Conservation (phyloP, 2,113 vertebrate genomes). For the Arothron firmamentum region DNA sequence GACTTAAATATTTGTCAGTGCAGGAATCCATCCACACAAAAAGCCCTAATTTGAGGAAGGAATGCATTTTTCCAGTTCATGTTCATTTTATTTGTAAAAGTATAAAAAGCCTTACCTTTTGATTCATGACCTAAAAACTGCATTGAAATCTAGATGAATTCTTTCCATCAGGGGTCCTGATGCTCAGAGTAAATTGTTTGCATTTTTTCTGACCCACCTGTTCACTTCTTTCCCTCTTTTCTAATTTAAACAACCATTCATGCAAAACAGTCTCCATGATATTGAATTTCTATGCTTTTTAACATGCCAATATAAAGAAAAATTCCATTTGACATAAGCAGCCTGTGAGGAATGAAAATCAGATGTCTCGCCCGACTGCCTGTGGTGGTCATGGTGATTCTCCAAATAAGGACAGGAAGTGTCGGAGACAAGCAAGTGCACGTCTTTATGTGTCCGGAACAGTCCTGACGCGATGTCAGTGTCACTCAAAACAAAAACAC, state of each 20-base stretch:
- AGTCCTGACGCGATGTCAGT: not conserved
- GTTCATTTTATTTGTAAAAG: not conserved
- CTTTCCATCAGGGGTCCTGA: no score
- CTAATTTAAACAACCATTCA: constrained; percentile 2
- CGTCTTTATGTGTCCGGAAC: constrained; percentile 3
- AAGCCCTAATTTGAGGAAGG: not conserved
- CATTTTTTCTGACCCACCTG: not conserved
- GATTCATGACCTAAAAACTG: not conserved
- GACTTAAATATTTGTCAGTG: constrained; percentile 23
- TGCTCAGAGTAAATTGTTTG: not conserved
- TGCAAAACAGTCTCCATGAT: not conserved
- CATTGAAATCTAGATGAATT: not conserved
- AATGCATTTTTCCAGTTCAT: not conserved
- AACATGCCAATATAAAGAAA: not conserved
- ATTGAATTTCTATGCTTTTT: not conserved
- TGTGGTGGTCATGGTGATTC: constrained; percentile 23
- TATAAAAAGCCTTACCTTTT: not conserved
- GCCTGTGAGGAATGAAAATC: not conserved
- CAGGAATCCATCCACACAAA: constrained; percentile 21
- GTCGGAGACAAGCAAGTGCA: constrained; percentile 33
- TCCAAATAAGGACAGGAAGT: constrained; percentile 50
- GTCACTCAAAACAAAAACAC: no score
- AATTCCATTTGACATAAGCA: constrained; percentile 5
- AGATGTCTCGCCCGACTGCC: constrained; percentile 5
- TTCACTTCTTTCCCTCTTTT: not conserved